A percentile compares a stretch with the other conserved stretches of the same genome.
These are phyloP conservation scores for Sarcophaga peregrina DNA, from an alignment of 1,140 invertebrate genomes.

Conservation along the genomic window DNA sequence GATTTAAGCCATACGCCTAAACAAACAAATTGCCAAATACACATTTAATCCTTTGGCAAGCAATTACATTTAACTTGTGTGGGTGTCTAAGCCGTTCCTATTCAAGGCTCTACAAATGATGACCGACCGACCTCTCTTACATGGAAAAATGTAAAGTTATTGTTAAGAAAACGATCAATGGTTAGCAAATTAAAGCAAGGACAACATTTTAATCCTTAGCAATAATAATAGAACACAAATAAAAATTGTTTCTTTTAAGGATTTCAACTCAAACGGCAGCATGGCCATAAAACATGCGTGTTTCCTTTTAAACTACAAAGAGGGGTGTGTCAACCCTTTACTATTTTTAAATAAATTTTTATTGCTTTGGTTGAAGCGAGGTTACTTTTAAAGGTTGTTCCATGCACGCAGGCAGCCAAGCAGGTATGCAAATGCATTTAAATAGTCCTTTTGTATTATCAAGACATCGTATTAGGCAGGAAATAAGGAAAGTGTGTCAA, in stretches of 20 bases:
- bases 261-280: constrained; percentile 24
- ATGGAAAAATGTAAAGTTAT: neutral
- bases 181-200: constrained; percentile 17
- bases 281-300: neutral
- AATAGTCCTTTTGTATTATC: neutral
- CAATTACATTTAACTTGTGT: neutral
- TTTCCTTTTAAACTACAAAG: constrained; percentile 12
- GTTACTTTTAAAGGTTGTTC: neutral
- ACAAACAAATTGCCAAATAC: neutral
- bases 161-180: neutral
- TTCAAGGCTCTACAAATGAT: neutral
- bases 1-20: neutral
- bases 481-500: neutral
- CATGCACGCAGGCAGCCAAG: neutral
- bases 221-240: neutral
- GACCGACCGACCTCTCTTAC: neutral
- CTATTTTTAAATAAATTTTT: neutral
- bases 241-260: constrained; percentile 10
- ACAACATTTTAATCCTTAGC: neutral
- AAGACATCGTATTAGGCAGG: too few species aligned
- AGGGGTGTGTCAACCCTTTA: constrained; percentile 29
- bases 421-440: constrained; percentile 5
- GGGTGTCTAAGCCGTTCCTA: neutral
- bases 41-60: neutral
- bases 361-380: neutral